A percentile compares a stretch with the other conserved stretches of the same genome.
phyloP scores from a whole-genome alignment of 2,888 invertebrate genomes.

The Volucella inanis region DNA sequence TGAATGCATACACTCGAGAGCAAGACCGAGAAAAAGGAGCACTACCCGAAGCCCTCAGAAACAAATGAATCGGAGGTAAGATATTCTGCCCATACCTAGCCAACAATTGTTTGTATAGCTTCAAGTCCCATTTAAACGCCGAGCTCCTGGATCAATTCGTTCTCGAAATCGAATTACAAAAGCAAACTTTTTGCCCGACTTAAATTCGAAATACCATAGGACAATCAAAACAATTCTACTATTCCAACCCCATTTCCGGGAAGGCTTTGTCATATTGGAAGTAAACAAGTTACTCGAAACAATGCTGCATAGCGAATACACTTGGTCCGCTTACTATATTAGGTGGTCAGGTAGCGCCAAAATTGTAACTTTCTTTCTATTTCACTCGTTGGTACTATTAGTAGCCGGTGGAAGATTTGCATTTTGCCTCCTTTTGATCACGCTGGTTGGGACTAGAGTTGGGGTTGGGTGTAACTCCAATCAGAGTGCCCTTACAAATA shows the following conservation, averaged over 20 bases:
- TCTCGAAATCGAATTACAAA: slow-evolving; percentile 51
- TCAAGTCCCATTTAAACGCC: slow-evolving; percentile 61
- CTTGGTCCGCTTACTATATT: slow-evolving; percentile 21
- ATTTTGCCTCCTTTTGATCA: slow-evolving; percentile 51
- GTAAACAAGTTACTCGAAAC: no score
- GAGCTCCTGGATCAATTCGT: slow-evolving; percentile 55
- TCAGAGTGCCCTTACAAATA: slow-evolving; percentile 19
- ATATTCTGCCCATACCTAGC: no score
- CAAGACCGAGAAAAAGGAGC: no score
- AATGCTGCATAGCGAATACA: not conserved
- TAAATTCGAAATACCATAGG: slow-evolving; percentile 37
- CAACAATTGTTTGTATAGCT: slow-evolving; percentile 10
- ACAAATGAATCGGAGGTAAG: no score
- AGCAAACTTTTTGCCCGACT: slow-evolving; percentile 63
- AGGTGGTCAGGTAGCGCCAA: slow-evolving; percentile 63
- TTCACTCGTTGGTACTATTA: slow-evolving; percentile 27
- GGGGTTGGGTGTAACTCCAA: no score
- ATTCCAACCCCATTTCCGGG: not conserved
- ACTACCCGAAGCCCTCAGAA: no score
- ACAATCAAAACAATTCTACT: not conserved
- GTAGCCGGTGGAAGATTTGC: slow-evolving; percentile 44
- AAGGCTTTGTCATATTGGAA: no score
- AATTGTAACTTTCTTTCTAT: slow-evolving; percentile 57
- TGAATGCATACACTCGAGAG: no score
- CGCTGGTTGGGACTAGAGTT: not conserved